Evolutionary conservation across 2,888 invertebrate species (phyloP).

Genomic region (Cephus spinipes): DNA sequence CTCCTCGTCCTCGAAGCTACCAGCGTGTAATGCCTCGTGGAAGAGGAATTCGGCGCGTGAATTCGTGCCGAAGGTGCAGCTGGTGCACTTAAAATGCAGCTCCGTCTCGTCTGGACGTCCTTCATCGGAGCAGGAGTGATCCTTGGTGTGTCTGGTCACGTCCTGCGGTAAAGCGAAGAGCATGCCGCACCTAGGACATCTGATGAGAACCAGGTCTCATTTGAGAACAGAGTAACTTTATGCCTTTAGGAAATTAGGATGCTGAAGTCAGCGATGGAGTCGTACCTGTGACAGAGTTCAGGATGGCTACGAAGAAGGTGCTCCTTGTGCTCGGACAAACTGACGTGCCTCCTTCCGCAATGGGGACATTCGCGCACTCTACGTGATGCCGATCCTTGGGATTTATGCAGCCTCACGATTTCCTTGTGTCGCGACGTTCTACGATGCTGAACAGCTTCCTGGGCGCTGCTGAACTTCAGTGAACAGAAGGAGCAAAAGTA

Average conservation of each 20-base stretch:
- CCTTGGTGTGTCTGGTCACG: constrained; percentile 77
- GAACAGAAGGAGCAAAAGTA: constrained; percentile 79
- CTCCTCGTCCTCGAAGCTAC: constrained; percentile 57
- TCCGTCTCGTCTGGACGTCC: constrained; percentile 27
- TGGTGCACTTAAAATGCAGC: constrained; percentile 70
- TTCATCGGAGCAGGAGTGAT: constrained; percentile 68
- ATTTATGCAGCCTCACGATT: constrained; percentile 67
- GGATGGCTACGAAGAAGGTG: constrained; percentile 75
- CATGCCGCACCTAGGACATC: constrained; percentile 80
- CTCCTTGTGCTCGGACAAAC: constrained; percentile 71
- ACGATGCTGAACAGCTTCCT: constrained; percentile 76
- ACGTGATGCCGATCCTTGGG: constrained; percentile 54
- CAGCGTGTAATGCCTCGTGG: constrained; percentile 77
- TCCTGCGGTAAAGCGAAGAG: constrained; percentile 80
- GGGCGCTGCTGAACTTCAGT: constrained; percentile 72
- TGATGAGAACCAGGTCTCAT: constrained; percentile 55
- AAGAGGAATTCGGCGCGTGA: constrained; percentile 80
- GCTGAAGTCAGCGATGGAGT: neutral
- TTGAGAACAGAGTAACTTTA: constrained; percentile 4
- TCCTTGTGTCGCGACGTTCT: constrained; percentile 75
- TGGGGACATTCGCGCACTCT: constrained; percentile 71
- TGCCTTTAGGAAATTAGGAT: neutral
- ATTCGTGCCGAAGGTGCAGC: constrained; percentile 73
- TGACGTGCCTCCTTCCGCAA: constrained; percentile 70
- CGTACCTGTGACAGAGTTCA: constrained; percentile 74